Evolutionary conservation across 2,888 invertebrate genomes (phyloP), one percentile per base, ranked within the genome.

Genomic region (Drosophila macrospina): DNA sequence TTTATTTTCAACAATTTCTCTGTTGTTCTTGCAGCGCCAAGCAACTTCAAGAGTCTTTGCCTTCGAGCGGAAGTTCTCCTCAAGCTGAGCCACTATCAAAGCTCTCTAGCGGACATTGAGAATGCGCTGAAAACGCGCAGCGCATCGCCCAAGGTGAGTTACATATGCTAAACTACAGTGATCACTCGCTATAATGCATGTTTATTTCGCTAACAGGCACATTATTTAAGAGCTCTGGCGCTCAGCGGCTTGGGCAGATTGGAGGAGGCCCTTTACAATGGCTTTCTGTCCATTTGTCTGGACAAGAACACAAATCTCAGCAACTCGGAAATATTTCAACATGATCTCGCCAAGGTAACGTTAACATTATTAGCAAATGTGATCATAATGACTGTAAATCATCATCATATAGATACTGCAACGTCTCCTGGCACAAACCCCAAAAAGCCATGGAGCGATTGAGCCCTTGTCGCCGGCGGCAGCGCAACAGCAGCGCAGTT

Each of bases 31-130:
- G 36, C 93, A 95, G 95, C 93, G 78, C 94, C 95, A 37, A 93
- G 93, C 70, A 95, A 95, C 89, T 95, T 95, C 78, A 93, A 94
- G 77, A 93, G 94, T 70, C 93, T 94, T 45, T 93, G 94, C 80
- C 93, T 95, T 90, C 93, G 95, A 68, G 94, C 95, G 16, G 94
- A 95, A 90, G 94, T 94, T 41, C 92, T 94, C 71, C 93, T 94
- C 65, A 93, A 94, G 71, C 91, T 95, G 76, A 94, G 94, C 76
- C 92, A 93, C 83, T 94, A 93, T 80, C 93, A 94, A 85, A 94
- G 94, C 78, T 95, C 95, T 24, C 91, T 95, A 66, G 93, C 93
- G 59, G 95, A 95, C 90, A 95, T 95, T 69, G 95, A 95, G 81
- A 93, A 93, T 74, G 94, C 95, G 26, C 92, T 95, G 52, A 93